phyloP scores from a whole-genome alignment of 2,113 vertebrate genomes.

The Chascanopsetta lugubris region DNA sequence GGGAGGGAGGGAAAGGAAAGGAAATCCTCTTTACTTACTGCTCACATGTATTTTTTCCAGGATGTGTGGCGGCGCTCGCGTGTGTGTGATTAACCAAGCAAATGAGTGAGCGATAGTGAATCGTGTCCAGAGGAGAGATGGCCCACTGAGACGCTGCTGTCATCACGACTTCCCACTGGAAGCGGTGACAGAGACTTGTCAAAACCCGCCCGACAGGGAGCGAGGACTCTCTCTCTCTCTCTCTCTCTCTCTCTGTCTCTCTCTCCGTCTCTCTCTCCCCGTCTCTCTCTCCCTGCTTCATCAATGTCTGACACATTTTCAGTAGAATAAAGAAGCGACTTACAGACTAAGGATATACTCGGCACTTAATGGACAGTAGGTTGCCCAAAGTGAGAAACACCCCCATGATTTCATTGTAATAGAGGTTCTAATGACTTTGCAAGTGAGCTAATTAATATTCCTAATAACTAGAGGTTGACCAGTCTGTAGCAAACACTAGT shows the following conservation, averaged over 20 bases:
- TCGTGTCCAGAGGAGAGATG: constrained; percentile 44
- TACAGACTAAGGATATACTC: not conserved
- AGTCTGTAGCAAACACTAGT: no score
- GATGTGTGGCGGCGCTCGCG: constrained; percentile 11
- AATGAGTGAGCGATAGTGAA: constrained; percentile 26
- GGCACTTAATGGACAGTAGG: not conserved
- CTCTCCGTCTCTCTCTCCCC: constrained; percentile 12
- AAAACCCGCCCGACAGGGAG: constrained; percentile 18
- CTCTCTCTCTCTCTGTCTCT: constrained; percentile 1
- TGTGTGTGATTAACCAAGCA: constrained; percentile 33
- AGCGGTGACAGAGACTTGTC: constrained; percentile 42
- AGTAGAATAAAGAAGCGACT: constrained; percentile 12
- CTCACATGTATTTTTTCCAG: constrained; percentile 19
- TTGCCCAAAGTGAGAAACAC: not conserved
- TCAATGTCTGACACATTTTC: constrained; percentile 42
- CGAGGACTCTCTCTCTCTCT: constrained; percentile 10
- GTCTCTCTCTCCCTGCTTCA: constrained; percentile 11
- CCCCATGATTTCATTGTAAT: not conserved
- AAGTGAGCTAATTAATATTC: not conserved
- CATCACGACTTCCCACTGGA: constrained; percentile 36
- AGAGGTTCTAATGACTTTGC: not conserved
- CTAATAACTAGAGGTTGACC: not conserved
- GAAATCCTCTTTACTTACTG: constrained; percentile 21
- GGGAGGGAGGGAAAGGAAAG: constrained; percentile 4
- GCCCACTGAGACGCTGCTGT: constrained; percentile 45